Base-by-base conservation (phyloP, 2,888 invertebrate species). In the Polietes domitor region DNA sequence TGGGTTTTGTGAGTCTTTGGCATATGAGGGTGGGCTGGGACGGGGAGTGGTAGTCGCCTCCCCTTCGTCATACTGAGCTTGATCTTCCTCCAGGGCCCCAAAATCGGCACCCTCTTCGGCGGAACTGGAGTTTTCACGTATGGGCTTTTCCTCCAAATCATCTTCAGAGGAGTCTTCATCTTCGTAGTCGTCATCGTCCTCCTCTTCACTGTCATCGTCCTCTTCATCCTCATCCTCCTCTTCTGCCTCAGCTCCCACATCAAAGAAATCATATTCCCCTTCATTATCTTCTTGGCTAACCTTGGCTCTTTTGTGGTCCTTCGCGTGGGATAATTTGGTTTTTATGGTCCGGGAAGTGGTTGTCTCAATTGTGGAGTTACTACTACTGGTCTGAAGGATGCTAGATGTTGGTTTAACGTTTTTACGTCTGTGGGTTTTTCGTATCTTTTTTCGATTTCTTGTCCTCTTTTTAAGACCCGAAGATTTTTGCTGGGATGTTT, bases 81-180 rank as follows among this genome's bases (percentile, higher is more conserved):
- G 17, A 10, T 73, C 7, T 28, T 87, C 85, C 0, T 87, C 87
- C 84, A 89, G 77, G 2, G 89, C 89, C 9, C 89, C 90, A 76
- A 87, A 89, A 15, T 89, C 89, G 0, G 88, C 88, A 12, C 85
- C 87, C 17, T 88, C 88, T 70, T 89, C 89, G 2, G 89, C 87
- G 0, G 90, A 89, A 73, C 88, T 90, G 85, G 87, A 88, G 55
- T 82, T 86, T 2, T 76, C 82, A 68, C 41, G 7, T 47, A 63
- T 17, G n/a, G 53, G 32, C 53, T 88, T 86, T 61, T 87, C 86
- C 61, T 86, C 81, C 4, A 77, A 37, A 53, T 82, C 58, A 47
- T 79, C 41, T 65, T 86, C 86, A 3, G 21, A 1, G 9, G 71
- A 63, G 3, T 86, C 78, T 21, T 82, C 78, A 41, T 84, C 86